Evolutionary conservation across 35 echinoderm and acorn worm species (phyloP), one percentile per base, ranked within the genome.

Genomic region (Chiridota heheva): DNA sequence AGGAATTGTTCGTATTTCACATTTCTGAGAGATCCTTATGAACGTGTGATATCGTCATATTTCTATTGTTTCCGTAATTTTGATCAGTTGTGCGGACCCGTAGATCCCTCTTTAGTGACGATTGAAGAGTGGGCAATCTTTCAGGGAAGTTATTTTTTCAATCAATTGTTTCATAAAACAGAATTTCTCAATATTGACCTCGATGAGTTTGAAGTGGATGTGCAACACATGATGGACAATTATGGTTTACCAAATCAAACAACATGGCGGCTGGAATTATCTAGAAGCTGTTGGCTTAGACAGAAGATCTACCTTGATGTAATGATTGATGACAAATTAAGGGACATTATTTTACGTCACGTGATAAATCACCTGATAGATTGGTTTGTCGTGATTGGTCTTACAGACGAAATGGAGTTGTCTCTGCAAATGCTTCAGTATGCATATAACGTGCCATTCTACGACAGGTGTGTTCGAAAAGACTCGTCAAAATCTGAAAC

Each of bases 1-100:
- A 39, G 48, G 49, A 86, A 90, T 1, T 98, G 95, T 82, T 83
- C 95, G 0, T 98, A 98, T 81, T 98, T 98, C 73, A 98, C 95
- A 5, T 67, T 91, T 61, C 30, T 98, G 43, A 62, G 95, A 16
- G 68, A 98, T 57, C 95, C 95, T 24, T 98, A 92, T 38, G 95
- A 98, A 30, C 57, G 95, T 30, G 70, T 76, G 7, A 57, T 98
- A n/a, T 98, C 95, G 1, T 87, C 89, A 4, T 91, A 91, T 48
- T 76, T 56, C 17, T 98, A 98, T 44, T 98, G 95, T 61, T 51
- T 63, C n/a, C 62, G 81, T 26, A 70, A 78, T 34, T 41, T 36
- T 53, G 95, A 98, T n/a, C 95, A 98, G 73, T 63, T 98, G 12
- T 98, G 95, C 37, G 42, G 84, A 30, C 89, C 89, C 43, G 53